These are phyloP conservation scores for Lordiphosa fenestrarum DNA, from an alignment of 2,888 invertebrate genomes.

Conservation along the genomic window DNA sequence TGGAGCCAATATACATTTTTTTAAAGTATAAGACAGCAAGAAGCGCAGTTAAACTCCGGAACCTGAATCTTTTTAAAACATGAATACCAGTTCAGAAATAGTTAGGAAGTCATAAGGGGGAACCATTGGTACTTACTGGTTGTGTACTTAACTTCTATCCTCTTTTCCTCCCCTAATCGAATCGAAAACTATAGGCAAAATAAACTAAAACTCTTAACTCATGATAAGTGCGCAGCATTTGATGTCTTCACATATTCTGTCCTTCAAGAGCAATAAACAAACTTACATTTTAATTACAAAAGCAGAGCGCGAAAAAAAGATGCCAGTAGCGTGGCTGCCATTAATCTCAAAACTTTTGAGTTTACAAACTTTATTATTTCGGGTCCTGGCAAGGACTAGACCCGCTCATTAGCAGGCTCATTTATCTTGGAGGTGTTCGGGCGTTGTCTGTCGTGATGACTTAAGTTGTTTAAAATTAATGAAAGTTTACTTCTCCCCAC, in stretches of 20 bases:
- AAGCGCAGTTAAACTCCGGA: too few species aligned
- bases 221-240: not conserved
- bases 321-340: constrained; percentile 13
- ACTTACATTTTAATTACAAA: constrained; percentile 11
- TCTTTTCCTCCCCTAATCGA: too few species aligned
- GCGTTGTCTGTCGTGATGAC: constrained; percentile 27
- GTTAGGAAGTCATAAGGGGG: too few species aligned
- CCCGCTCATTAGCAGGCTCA: constrained; percentile 54
- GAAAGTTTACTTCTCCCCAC: constrained; percentile 38
- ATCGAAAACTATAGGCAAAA: too few species aligned
- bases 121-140: too few species aligned
- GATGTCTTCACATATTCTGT: not conserved
- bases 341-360: constrained; percentile 59
- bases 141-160: too few species aligned
- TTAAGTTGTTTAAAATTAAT: constrained; percentile 61
- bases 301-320: not conserved
- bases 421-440: constrained; percentile 49
- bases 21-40: too few species aligned
- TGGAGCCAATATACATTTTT: too few species aligned
- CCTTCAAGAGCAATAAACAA: constrained; percentile 1
- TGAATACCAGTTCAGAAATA: too few species aligned
- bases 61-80: too few species aligned
- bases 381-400: constrained; percentile 7
- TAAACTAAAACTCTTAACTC: too few species aligned
- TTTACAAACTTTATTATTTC: constrained; percentile 48